Conservation (phyloP, 2,113 vertebrate species). For the Sialia sialis region DNA sequence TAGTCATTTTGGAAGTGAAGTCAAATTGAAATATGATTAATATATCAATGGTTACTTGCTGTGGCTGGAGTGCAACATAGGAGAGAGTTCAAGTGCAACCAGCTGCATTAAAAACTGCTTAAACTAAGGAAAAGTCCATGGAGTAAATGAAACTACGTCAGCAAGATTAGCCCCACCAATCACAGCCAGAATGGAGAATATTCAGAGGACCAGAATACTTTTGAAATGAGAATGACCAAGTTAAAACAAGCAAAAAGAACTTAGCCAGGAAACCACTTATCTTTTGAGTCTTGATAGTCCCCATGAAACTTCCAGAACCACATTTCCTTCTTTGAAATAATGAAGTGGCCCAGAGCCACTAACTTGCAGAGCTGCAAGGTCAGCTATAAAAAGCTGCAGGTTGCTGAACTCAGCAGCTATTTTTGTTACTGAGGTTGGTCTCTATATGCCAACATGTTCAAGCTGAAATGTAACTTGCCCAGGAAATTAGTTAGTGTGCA, state of each 20-base stretch:
- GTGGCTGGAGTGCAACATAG: background rate
- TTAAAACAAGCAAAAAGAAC: constrained; percentile 11
- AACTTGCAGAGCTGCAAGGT: constrained; percentile 23
- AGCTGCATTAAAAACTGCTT: background rate
- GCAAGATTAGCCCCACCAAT: background rate
- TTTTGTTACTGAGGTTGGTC: constrained; percentile 43
- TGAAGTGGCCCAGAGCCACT: constrained; percentile 39
- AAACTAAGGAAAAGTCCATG: background rate
- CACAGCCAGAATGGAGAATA: background rate
- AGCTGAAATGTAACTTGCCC: constrained; percentile 32
- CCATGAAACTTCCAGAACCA: background rate
- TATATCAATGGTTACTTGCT: background rate
- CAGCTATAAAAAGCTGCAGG: constrained; percentile 45
- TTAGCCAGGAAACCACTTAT: constrained; percentile 42
- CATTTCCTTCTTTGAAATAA: constrained; percentile 29
- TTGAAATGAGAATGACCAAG: background rate
- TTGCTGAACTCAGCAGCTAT: constrained; percentile 47
- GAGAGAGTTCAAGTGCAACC: background rate
- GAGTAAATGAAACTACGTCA: background rate
- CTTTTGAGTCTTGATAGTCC: constrained; percentile 29
- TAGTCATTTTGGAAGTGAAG: background rate
- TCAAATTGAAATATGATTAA: background rate
- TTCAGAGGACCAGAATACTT: constrained; percentile 2
- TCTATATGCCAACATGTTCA: constrained; percentile 2
- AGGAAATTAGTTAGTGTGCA: constrained; percentile 47